Evolutionary conservation across 2,888 invertebrate species (phyloP), one percentile per base, ranked within the genome.

Genomic region (Rotaria socialis): DNA sequence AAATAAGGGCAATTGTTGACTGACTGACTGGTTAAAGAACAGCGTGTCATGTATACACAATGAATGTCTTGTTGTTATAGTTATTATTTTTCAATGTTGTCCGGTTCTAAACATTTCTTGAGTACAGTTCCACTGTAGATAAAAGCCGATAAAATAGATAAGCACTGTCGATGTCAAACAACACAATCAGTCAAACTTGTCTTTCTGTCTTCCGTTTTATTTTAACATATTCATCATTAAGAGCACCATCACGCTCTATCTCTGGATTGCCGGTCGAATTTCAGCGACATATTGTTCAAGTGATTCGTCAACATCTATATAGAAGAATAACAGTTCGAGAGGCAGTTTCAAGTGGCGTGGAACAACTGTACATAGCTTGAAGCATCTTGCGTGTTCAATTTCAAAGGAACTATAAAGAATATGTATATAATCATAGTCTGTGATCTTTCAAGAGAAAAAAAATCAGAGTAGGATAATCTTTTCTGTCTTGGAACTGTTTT

Each of bases 211-310:
- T 67, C 67, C 67, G 67, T 67, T 67, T 35, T 67, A 67, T 67
- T 67, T 67, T 35, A 67, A 67, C 67, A 67, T 67, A 67, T 35
- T 41, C 67, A 67, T 67, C 67, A 67, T 67, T 67, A 67, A 67
- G 67, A 67, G 67, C 35, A 67, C 67, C 67, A 67, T 67, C 35
- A 67, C 35, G 67, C 19, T 35, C 67, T 35, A 7, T 67, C 35
- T 67, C 35, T 41, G 8, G 11, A 67, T 67, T 41, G 41, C 7
- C 35, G 67, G 67, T 67, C 67, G 67, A 67, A 67, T 67, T 67
- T 67, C 67, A 67, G 67, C 67, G 67, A 67, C 67, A 67, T 67
- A 67, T 67, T 67, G 67, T 16, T 67, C 35, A 67, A 67, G 67
- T 67, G 67, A 67, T 67, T 67, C 67, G 67, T 67, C 67, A 67